Evolutionary conservation across 2,797 vertebrate genomes (phyloP).

Genomic region (Channa striata): DNA sequence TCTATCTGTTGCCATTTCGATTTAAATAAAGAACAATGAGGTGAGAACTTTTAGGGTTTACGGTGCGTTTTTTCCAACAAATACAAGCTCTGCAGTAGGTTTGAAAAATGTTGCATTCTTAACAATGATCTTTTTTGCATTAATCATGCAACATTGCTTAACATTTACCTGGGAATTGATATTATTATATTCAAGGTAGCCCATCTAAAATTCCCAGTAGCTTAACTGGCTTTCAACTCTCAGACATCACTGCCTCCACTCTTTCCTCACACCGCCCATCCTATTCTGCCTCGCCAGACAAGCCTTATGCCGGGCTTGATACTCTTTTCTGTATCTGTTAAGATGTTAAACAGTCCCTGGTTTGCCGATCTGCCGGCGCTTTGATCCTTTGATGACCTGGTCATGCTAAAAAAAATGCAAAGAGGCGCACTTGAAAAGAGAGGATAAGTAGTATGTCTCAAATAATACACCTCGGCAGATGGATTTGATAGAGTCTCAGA

Average conservation of each 20-base stretch:
- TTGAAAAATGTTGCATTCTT: neutral
- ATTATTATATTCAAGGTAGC: neutral
- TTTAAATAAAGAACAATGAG: conserved; percentile 16
- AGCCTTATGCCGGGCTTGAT: conserved; percentile 23
- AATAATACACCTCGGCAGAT: conserved; percentile 73
- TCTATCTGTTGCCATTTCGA: conserved; percentile 3
- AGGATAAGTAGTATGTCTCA: conserved; percentile 71
- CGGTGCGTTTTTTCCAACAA: neutral
- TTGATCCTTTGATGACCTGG: conserved; percentile 74
- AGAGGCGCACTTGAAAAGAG: conserved; percentile 72
- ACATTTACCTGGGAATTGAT: neutral
- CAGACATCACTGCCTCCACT: conserved; percentile 3
- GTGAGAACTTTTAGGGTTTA: conserved; percentile 3
- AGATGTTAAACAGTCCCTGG: conserved; percentile 69
- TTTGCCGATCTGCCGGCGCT: conserved; percentile 53
- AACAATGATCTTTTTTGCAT: neutral
- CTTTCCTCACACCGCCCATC: conserved; percentile 20
- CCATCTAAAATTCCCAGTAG: neutral
- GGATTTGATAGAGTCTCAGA: conserved; percentile 67
- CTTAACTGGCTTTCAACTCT: conserved; percentile 8
- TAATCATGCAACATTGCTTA: conserved; percentile 2
- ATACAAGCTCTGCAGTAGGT: neutral
- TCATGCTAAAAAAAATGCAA: conserved; percentile 68
- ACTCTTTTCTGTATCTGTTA: conserved; percentile 67
- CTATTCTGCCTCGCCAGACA: conserved; percentile 37